Conservation (phyloP, 2,113 vertebrate species). For the Rhabdornis inornatus region DNA sequence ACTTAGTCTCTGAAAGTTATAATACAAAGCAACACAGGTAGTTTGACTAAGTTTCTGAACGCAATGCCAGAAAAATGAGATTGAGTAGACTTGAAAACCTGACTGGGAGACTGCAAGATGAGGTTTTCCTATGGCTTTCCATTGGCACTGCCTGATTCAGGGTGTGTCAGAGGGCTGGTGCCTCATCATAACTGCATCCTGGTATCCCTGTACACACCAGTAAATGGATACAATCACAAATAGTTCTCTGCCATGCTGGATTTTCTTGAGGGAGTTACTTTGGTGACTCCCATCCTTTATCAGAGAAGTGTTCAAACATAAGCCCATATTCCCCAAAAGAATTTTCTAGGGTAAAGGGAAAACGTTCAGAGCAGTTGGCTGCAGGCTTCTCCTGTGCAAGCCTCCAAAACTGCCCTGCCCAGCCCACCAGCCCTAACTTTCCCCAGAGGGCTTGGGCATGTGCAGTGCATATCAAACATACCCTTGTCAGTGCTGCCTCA, state of each 20-base stretch:
- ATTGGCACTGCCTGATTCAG: rapidly evolving
- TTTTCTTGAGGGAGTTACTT: not conserved
- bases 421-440: not conserved
- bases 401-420: not conserved
- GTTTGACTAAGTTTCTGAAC: not conserved
- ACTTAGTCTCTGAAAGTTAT: not conserved
- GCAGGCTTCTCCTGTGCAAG: not conserved
- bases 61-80: not conserved
- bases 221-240: not conserved
- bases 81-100: not conserved
- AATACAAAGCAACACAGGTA: not conserved
- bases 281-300: not conserved
- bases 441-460: not conserved
- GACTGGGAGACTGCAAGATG: not conserved
- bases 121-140: not conserved
- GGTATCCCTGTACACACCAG: not conserved
- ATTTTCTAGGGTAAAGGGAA: not conserved
- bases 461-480: rapidly evolving
- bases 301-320: not conserved
- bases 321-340: not conserved
- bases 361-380: not conserved
- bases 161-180: not conserved
- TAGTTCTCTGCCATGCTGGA: not conserved
- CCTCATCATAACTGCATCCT: not conserved
- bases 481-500: not conserved